Evolutionary conservation across 1,140 invertebrate genomes (phyloP), one percentile per base, ranked within the genome.

Genomic region (Manduca sexta): DNA sequence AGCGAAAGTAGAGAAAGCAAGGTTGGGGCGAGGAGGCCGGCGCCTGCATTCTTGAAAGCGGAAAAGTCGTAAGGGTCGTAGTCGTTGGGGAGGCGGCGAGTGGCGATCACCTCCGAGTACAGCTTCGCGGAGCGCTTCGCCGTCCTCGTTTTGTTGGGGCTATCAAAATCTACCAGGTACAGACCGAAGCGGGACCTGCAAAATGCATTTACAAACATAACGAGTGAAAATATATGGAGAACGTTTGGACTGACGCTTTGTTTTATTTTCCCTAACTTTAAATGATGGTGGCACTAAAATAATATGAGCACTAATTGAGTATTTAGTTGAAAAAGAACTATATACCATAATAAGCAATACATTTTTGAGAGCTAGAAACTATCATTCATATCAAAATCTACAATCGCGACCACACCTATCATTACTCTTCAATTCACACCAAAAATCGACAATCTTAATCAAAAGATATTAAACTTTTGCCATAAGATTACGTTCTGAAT

Each of bases 111-210:
- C 31, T 56, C 49, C 4, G 74, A 45, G 60, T 89, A 90, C 47
- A 92, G 89, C 45, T 86, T 62, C 1, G 90, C 89, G 14, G 94
- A 95, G 26, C 89, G 84, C 77, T 95, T 95, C 1, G 90, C 88
- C 12, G 89, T 93, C 56, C 94, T 88, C 10, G 88, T 89, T 66
- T 91, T 89, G 17, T 91, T 85, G 0, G 91, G 89, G 60, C 91
- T 88, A 8, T 80, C 86, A 63, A 95, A 95, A 77, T 95, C 90
- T 3, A 95, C 92, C 44, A 90, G 86, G 62, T 92, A 90, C 4
- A 95, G 72, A 44, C 94, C 94, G 82, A 94, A 95, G 63, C 88
- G 90, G 77, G 91, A 88, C 41, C 89, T 90, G 83, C 70, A 87
- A 87, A 29, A 67, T 83, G 79, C 79, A 83, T 85, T 83, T 83